Percentiles rank a stretch among this genome's conserved stretches.
These are phyloP conservation scores for Lycocorax pyrrhopterus DNA, from an alignment of 2,113 vertebrate species.

Conservation along the genomic window DNA sequence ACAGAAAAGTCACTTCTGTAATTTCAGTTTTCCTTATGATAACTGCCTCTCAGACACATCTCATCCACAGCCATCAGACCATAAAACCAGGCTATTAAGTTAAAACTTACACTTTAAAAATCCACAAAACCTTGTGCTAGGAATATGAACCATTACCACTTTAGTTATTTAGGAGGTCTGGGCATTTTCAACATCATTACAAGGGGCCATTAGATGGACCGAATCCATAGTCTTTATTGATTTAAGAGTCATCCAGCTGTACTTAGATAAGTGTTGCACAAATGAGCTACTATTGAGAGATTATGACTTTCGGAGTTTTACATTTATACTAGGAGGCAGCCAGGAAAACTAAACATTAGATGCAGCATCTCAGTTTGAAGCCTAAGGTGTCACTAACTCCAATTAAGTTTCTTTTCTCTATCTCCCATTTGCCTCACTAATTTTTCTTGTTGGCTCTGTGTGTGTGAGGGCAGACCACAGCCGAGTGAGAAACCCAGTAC, in stretches of 20 bases:
- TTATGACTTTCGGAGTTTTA: neutral
- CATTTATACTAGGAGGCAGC: neutral
- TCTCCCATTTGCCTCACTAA: neutral
- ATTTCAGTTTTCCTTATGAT: constrained; percentile 11
- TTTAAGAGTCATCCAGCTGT: constrained; percentile 7
- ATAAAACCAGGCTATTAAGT: constrained; percentile 30
- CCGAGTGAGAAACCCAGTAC: neutral
- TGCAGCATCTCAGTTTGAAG: neutral
- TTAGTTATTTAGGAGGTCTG: neutral
- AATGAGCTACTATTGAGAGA: neutral
- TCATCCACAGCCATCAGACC: neutral
- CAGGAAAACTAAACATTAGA: neutral
- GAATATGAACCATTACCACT: neutral
- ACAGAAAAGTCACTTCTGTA: neutral
- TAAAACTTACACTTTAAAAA: constrained; percentile 33
- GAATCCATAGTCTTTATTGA: neutral
- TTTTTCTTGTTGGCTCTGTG: neutral
- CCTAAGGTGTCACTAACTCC: neutral
- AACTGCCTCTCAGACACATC: constrained; percentile 5
- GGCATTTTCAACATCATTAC: constrained; percentile 26
- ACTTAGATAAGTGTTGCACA: neutral
- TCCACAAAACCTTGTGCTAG: constrained; percentile 16
- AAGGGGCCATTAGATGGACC: neutral
- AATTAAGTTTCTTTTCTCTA: neutral
- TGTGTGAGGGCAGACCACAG: neutral